Evolutionary conservation across 2,888 invertebrate species (phyloP), one percentile per base, ranked within the genome.

Genomic region (Spodoptera picta): DNA sequence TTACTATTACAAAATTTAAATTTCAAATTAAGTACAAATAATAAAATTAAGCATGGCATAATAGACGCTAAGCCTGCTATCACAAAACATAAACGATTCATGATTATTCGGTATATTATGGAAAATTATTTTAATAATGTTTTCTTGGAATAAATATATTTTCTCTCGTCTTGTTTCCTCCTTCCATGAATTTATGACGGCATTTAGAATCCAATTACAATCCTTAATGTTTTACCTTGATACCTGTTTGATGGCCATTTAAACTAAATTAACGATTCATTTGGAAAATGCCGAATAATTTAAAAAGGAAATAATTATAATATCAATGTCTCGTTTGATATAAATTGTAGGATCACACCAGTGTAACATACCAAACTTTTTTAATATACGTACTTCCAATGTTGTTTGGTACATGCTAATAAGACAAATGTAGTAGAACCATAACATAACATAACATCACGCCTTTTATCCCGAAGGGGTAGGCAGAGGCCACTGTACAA

Each of bases 131-230:
- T 58, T 42, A 44, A 59, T 54, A 47, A 60, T 50, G 46, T 57
- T 65, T 67, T 63, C 43, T 50, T 58, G 36, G 3, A 27, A 27
- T 27, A 27, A 27, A 36, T 48, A 58, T 7, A 10, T 55, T 60
- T 61, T 53, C 52, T 31, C 11, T 51, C 23, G 44, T 56, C 14
- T 55, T 42, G 12, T 50, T 54, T 31, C 24, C 41, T 41, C 19
- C 52, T 61, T 55, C 10, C 3, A 51, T 60, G 41, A 55, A 69
- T 58, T 61, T 58, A 56, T 60, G 44, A 31, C 42, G 51, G 45
- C 51, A 36, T 73, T 73, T 52, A 47, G 41, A 52, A 62, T 54
- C 53, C 52, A 67, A 56, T 70, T 53, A 45, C 27, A 46, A 50
- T 47, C 10, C 23, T 42, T 23, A 72, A 46, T 51, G 41, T 44